phyloP scores from a whole-genome alignment of 2,888 invertebrate species.

The Tuta absoluta region DNA sequence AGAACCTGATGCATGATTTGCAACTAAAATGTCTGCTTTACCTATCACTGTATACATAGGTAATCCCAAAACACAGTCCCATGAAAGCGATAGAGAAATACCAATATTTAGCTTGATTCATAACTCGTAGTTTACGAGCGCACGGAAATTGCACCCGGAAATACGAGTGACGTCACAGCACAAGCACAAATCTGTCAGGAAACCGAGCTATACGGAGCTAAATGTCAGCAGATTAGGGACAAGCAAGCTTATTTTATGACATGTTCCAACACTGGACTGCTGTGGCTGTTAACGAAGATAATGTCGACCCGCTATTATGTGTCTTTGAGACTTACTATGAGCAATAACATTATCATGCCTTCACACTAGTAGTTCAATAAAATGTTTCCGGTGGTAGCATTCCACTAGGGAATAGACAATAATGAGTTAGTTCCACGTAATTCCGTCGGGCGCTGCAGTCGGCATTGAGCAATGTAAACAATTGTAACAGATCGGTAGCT shows the following conservation, averaged over 20 bases:
- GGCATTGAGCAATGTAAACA: conserved; percentile 13
- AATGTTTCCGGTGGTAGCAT: too few relatives aligned
- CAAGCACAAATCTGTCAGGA: not conserved
- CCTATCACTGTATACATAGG: too few relatives aligned
- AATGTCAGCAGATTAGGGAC: conserved; percentile 1
- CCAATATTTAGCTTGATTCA: not conserved
- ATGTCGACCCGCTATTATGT: too few relatives aligned
- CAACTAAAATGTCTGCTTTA: too few relatives aligned
- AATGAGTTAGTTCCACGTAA: too few relatives aligned
- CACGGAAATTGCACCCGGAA: not conserved
- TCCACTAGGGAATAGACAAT: too few relatives aligned
- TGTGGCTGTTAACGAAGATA: too few relatives aligned
- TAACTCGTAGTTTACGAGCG: not conserved
- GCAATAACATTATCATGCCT: too few relatives aligned
- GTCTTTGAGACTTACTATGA: too few relatives aligned
- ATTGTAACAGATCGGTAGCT: conserved; percentile 24
- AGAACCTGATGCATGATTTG: too few relatives aligned
- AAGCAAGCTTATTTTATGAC: not conserved
- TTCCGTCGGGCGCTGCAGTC: not conserved
- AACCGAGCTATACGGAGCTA: not conserved
- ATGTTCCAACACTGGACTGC: too few relatives aligned
- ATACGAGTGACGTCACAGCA: conserved; percentile 1
- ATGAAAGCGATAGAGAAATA: conserved; percentile 3
- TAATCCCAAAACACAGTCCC: not conserved
- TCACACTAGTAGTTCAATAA: too few relatives aligned